Percentiles rank a stretch among this genome's conserved stretches.
These are phyloP conservation scores for Phoxinus dragarum DNA, from an alignment of 2,797 vertebrate genomes.

Conservation along the genomic window DNA sequence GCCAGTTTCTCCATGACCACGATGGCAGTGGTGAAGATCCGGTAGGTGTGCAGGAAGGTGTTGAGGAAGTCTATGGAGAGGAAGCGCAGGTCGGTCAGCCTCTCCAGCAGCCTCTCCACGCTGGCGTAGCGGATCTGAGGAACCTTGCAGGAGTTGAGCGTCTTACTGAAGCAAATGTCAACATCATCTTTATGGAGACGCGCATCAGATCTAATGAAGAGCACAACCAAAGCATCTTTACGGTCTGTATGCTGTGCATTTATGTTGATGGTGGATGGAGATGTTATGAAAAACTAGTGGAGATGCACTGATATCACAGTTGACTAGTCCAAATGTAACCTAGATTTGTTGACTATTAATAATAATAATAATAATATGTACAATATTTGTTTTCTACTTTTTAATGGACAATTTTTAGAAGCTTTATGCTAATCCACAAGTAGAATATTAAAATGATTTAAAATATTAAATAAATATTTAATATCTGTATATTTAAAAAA, in stretches of 20 bases:
- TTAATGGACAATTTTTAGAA: background rate
- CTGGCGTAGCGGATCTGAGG: slow-evolving; percentile 98
- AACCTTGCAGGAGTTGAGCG: slow-evolving; percentile 98
- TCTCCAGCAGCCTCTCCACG: slow-evolving; percentile 93
- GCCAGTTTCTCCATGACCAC: slow-evolving; percentile 95
- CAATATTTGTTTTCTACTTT: background rate
- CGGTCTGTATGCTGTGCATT: slow-evolving; percentile 12
- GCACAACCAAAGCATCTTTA: slow-evolving; percentile 57
- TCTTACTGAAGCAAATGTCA: slow-evolving; percentile 99
- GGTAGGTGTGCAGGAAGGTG: slow-evolving; percentile 97
- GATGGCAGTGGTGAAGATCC: slow-evolving; percentile 91
- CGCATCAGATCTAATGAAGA: slow-evolving; percentile 87
- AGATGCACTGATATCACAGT: slow-evolving; percentile 2
- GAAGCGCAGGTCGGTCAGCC: slow-evolving; percentile 95
- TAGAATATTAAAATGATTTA: slow-evolving; percentile 6
- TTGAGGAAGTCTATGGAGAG: slow-evolving; percentile 99
- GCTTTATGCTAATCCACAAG: background rate
- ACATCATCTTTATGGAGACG: slow-evolving; percentile 97
- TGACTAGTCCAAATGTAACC: background rate
- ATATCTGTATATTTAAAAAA: background rate
- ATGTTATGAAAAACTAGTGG: background rate
- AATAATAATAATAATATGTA: background rate
- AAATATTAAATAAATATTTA: background rate
- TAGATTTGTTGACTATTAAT: background rate
- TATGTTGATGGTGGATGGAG: background rate